These are phyloP conservation scores for Saxicola maurus DNA, from an alignment of 2,797 vertebrate species.

Conservation along the genomic window DNA sequence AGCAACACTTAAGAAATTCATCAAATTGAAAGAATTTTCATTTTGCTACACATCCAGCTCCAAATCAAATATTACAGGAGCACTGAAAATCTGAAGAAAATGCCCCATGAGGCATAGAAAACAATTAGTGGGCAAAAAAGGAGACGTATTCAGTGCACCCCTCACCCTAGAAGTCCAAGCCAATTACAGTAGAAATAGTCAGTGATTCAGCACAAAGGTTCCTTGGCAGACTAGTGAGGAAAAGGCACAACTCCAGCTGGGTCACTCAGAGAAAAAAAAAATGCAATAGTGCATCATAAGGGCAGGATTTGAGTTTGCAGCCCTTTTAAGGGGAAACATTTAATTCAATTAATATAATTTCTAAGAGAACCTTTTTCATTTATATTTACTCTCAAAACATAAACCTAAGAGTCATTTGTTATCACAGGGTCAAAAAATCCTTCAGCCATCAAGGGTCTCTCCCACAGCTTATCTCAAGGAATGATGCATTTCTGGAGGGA, in stretches of 20 bases:
- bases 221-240: conserved; percentile 50
- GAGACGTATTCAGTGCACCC: conserved; percentile 22
- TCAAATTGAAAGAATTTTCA: not conserved
- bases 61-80: conserved; percentile 17
- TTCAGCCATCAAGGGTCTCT: not conserved
- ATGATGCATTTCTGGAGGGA: not conserved
- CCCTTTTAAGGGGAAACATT: not conserved
- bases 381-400: not conserved
- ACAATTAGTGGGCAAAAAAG: conserved; percentile 49
- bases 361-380: not conserved
- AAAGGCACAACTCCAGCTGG: conserved; percentile 60
- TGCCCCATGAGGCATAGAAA: conserved; percentile 16
- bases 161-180: conserved; percentile 42
- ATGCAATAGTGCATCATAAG: conserved; percentile 33
- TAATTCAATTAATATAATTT: not conserved
- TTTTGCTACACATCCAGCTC: not conserved
- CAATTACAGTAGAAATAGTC: conserved; percentile 59
- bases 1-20: not conserved
- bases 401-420: not conserved
- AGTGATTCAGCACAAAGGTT: conserved; percentile 61
- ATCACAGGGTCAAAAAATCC: not conserved
- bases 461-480: not conserved
- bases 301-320: conserved; percentile 24
- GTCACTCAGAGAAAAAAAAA: conserved; percentile 48
- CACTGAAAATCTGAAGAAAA: conserved; percentile 20